Base-by-base conservation (phyloP, 2,797 vertebrate species). In the Micromesistius poutassou region DNA sequence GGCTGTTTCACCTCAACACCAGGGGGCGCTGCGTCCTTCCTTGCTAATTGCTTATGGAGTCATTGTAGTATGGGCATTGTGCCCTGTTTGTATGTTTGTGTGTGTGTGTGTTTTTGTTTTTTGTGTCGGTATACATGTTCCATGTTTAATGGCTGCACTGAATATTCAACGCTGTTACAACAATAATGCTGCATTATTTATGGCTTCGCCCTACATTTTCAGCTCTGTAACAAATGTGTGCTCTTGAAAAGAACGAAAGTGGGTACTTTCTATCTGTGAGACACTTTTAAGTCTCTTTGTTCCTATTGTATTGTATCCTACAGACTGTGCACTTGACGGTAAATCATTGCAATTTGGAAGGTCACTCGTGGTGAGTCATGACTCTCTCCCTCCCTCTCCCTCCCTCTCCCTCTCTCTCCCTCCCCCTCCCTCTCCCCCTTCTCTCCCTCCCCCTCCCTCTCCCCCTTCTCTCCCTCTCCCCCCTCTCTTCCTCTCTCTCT, bases 381-480 rank as follows among this genome's bases (percentile, higher is more conserved):
- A 30, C 2, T 71, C 68, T 30, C 30, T 92, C 1, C 93, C 94
- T n/a, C n/a, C n/a, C n/a, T n/a, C n/a, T n/a, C n/a, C n/a, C n/a
- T n/a, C n/a, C n/a, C n/a, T n/a, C n/a, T n/a, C n/a, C n/a, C n/a
- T n/a, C n/a, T n/a, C n/a, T n/a, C n/a, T n/a, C n/a, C n/a, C n/a
- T n/a, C n/a, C n/a, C n/a, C n/a, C n/a, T n/a, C n/a, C n/a, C n/a
- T n/a, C n/a, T n/a, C n/a, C n/a, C n/a, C n/a, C n/a, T n/a, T n/a
- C n/a, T n/a, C n/a, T n/a, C n/a, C n/a, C n/a, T n/a, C n/a, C n/a
- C n/a, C n/a, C n/a, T n/a, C n/a, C n/a, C n/a, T n/a, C n/a, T n/a
- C n/a, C n/a, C n/a, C n/a, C n/a, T n/a, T n/a, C n/a, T n/a, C n/a
- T n/a, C n/a, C n/a, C n/a, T n/a, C n/a, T n/a, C n/a, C n/a, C n/a